Evolutionary conservation across 2,888 invertebrate species (phyloP), one percentile per base, ranked within the genome.

Genomic region (Allacma fusca): DNA sequence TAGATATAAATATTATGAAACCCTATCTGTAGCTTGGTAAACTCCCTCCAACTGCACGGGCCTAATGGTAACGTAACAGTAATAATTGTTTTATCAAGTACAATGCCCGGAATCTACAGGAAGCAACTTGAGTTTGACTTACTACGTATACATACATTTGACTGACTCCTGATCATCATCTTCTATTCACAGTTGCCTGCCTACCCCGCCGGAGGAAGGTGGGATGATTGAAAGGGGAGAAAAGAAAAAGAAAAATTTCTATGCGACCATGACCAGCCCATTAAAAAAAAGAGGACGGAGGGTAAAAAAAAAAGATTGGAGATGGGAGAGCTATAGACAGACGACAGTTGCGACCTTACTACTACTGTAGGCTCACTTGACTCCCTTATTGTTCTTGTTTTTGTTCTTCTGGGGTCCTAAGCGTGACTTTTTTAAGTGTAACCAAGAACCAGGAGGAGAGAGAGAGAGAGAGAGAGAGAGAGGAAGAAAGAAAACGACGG

Each of bases 381-480:
- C 50, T 50, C 50, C n/a, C 1, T 50, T 50, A 50, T 5, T 13
- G 4, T 50, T 16, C 50, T 50, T 19, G 1, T 16, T 13, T 50
- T 50, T 50, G 50, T 13, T 34, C 34, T 12, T 50, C 50, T n/a
- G 9, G 50, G 19, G n/a, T 50, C n/a, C n/a, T 4, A 5, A 50
- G 50, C 50, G 19, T 50, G 50, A 50, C 19, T 50, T 50, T 50
- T 50, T 34, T 50, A 50, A 2, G 50, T 16, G 5, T 50, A 50
- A 50, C 50, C 50, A 40, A 40, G 40, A 9, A 13, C 40, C 5
- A 50, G 9, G n/a, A 50, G n/a, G 50, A 50, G 21, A 24, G 23
- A 26, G 62, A 59, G 59, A n/a, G 19, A 59, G 9, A 59, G 12
- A 59, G 59, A 59, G n/a, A 59, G 59, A n/a, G 59, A 59, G 13